Percentiles rank a stretch among this genome's conserved stretches.
Evolutionary conservation across 2,888 invertebrate species (phyloP).

Genomic region (Drosophila multiciliata): DNA sequence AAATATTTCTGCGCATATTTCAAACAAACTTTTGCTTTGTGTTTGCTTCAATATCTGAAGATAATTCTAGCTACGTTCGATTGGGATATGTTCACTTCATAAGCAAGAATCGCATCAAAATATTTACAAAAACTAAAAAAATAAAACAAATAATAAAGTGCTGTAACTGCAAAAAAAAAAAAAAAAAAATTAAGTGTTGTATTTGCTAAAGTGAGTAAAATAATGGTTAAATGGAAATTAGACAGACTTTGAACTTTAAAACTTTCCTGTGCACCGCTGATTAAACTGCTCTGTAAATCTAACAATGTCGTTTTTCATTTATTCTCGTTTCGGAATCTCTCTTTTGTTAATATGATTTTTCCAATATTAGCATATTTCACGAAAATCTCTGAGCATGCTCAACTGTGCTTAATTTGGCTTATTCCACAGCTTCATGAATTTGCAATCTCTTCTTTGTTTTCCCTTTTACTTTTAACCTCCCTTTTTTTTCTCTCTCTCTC

Average conservation of each 20-base stretch:
- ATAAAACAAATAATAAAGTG: not conserved
- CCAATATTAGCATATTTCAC: not conserved
- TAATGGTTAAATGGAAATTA: not conserved
- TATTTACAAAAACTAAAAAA: not conserved
- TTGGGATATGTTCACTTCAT: slow-evolving; percentile 4
- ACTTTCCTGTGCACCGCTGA: not conserved
- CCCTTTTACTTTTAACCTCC: not conserved
- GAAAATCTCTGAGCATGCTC: not conserved
- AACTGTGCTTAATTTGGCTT: not conserved
- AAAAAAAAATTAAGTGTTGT: not conserved
- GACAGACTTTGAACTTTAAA: not conserved
- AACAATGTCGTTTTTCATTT: not conserved
- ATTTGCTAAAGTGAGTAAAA: not conserved
- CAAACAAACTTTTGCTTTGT: slow-evolving; percentile 15
- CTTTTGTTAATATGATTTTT: not conserved
- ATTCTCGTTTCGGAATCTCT: not conserved
- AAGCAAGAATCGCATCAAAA: slow-evolving; percentile 6
- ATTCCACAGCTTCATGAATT: not conserved
- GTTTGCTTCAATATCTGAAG: slow-evolving; percentile 12
- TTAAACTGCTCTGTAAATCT: not conserved
- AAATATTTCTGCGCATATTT: not conserved
- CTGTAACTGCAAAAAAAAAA: not conserved
- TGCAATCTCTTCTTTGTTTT: not conserved
- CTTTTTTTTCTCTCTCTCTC: not conserved
- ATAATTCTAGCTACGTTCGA: slow-evolving; percentile 37